Evolutionary conservation across 2,888 invertebrate genomes (phyloP).

Genomic region (Ichneumoninae sp.): DNA sequence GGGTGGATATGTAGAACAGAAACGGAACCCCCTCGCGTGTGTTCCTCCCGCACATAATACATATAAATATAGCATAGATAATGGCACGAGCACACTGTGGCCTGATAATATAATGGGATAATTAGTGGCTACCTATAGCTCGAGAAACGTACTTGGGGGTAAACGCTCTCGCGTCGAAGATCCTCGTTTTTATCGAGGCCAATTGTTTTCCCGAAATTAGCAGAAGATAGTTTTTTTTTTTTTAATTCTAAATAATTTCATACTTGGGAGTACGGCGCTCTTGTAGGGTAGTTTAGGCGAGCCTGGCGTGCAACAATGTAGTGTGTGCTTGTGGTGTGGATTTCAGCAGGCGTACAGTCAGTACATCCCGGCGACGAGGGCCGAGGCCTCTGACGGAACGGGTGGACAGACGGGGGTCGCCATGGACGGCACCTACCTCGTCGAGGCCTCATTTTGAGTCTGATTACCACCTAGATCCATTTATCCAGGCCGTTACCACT

Average conservation of each 20-base stretch:
- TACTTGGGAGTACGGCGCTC: constrained; percentile 28
- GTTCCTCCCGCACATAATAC: background rate
- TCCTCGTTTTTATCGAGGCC: constrained; percentile 37
- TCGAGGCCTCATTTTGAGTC: constrained; percentile 92
- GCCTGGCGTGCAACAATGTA: constrained; percentile 83
- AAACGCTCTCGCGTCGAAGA: constrained; percentile 27
- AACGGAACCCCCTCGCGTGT: constrained; percentile 27
- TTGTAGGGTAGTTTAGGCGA: constrained; percentile 75
- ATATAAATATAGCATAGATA: constrained; percentile 36
- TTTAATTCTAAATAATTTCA: constrained; percentile 14
- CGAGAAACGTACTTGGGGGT: constrained; percentile 27
- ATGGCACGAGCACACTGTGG: constrained; percentile 45
- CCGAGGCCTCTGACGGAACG: constrained; percentile 87
- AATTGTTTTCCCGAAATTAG: background rate
- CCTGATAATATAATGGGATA: constrained; percentile 47
- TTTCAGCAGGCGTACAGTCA: constrained; percentile 93
- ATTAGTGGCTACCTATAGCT: constrained; percentile 52
- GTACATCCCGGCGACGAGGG: constrained; percentile 94
- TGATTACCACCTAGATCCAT: constrained; percentile 57
- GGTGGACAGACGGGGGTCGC: constrained; percentile 91
- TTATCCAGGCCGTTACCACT: constrained; percentile 23
- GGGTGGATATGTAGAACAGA: constrained; percentile 37
- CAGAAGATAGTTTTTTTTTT: background rate
- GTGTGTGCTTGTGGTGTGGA: constrained; percentile 84
- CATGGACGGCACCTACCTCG: constrained; percentile 94